These are phyloP conservation scores for Cossypha heuglini DNA, from an alignment of 2,797 vertebrate genomes.

Conservation along the genomic window DNA sequence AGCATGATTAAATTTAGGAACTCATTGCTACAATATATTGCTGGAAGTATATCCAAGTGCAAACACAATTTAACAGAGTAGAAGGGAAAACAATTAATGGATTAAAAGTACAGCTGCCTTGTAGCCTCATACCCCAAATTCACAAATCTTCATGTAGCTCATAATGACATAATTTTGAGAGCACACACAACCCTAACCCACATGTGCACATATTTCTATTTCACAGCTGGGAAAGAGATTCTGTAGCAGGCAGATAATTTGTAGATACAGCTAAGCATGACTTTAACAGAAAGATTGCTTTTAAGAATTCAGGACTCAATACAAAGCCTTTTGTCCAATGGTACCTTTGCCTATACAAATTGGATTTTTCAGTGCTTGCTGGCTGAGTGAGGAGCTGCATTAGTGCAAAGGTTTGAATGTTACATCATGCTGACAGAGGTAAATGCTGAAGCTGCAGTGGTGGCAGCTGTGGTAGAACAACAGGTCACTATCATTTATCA, in stretches of 20 bases:
- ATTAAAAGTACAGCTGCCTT: not conserved
- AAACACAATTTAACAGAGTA: not conserved
- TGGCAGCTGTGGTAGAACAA: not conserved
- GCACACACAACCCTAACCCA: not conserved
- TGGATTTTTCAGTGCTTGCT: not conserved
- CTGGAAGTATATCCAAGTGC: not conserved
- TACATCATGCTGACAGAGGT: not conserved
- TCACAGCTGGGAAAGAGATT: not conserved
- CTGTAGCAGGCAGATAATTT: not conserved
- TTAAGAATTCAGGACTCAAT: not conserved
- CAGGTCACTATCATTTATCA: not conserved
- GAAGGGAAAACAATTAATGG: not conserved
- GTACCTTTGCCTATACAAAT: not conserved
- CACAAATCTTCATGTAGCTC: not conserved
- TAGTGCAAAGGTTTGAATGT: not conserved
- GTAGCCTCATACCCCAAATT: not conserved
- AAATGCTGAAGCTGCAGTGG: not conserved
- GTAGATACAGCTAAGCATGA: not conserved
- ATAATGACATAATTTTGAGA: not conserved
- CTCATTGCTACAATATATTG: not conserved
- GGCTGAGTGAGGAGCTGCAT: not conserved
- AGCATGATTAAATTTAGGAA: not conserved
- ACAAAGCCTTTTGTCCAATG: not conserved
- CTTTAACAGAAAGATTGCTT: not conserved
- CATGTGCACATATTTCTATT: not conserved